Conservation (phyloP, 2,888 invertebrate genomes). For the Ochlodes sylvanus region DNA sequence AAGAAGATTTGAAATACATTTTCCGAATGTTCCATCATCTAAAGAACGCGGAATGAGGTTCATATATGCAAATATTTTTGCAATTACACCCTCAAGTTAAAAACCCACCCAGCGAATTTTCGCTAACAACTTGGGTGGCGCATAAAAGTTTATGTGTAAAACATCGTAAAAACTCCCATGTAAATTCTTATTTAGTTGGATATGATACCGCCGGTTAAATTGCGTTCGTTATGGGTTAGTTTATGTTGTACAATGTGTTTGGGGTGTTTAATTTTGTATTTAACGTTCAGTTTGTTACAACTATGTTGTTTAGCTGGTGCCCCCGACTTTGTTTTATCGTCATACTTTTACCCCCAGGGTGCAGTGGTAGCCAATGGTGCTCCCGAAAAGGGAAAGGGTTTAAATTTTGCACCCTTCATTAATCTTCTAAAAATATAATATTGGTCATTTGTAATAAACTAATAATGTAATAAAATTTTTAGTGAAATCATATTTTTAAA, state of each 20-base stretch:
- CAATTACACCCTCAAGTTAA: conserved; percentile 18
- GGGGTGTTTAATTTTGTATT: too few relatives aligned
- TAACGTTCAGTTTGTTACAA: too few relatives aligned
- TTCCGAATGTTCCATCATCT: neutral
- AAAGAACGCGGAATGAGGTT: conserved; percentile 4
- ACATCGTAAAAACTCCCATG: conserved; percentile 58
- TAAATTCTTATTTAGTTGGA: conserved; percentile 45
- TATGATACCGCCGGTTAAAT: conserved; percentile 5
- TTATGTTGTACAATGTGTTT: neutral
- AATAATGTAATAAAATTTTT: too few relatives aligned
- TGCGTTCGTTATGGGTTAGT: neutral
- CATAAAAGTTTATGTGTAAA: conserved; percentile 62
- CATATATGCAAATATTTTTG: conserved; percentile 27
- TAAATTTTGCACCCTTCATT: too few relatives aligned
- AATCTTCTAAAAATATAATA: too few relatives aligned
- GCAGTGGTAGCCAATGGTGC: too few relatives aligned
- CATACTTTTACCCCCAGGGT: too few relatives aligned
- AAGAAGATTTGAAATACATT: conserved; percentile 2
- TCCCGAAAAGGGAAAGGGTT: too few relatives aligned
- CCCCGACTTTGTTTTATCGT: too few relatives aligned
- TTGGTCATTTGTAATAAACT: too few relatives aligned
- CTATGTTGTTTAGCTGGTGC: too few relatives aligned
- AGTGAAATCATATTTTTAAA: too few relatives aligned
- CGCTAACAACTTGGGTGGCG: conserved; percentile 42
- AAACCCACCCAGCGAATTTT: conserved; percentile 39